Conservation (phyloP, 2,797 vertebrate genomes). For the Parauchenoglanis ngamensis region DNA sequence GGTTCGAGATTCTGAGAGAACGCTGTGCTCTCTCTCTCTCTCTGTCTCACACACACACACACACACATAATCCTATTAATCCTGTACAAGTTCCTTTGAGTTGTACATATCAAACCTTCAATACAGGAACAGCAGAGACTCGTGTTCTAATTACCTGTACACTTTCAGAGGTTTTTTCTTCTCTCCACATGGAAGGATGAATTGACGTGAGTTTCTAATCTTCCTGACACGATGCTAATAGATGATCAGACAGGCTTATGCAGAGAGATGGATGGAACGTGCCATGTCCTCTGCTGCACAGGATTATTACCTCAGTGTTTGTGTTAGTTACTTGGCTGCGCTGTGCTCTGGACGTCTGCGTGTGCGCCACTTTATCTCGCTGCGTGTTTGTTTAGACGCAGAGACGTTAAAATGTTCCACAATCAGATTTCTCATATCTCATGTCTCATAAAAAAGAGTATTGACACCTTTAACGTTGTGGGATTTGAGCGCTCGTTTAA, state of each 20-base stretch:
- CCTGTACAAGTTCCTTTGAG: slow-evolving; percentile 58
- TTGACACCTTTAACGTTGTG: not conserved
- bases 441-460: slow-evolving; percentile 2
- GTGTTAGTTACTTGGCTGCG: slow-evolving; percentile 47
- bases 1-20: not conserved
- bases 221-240: slow-evolving; percentile 35
- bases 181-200: slow-evolving; percentile 32
- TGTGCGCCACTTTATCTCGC: slow-evolving; percentile 34
- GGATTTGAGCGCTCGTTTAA: not conserved
- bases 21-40: not conserved
- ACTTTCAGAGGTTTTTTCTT: slow-evolving; percentile 45
- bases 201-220: slow-evolving; percentile 48
- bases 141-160: slow-evolving; percentile 62
- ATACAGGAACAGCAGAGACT: slow-evolving; percentile 50
- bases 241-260: slow-evolving; percentile 41
- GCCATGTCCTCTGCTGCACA: slow-evolving; percentile 44
- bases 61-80: slow-evolving; percentile 60
- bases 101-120: slow-evolving; percentile 34
- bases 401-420: slow-evolving; percentile 50
- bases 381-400: slow-evolving; percentile 27
- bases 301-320: slow-evolving; percentile 54
- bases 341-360: slow-evolving; percentile 35
- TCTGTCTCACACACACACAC: no score
- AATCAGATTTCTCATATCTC: slow-evolving; percentile 47
- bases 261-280: slow-evolving; percentile 26